phyloP scores from a whole-genome alignment of 2,113 vertebrate species.

The Emydura subglobosa region DNA sequence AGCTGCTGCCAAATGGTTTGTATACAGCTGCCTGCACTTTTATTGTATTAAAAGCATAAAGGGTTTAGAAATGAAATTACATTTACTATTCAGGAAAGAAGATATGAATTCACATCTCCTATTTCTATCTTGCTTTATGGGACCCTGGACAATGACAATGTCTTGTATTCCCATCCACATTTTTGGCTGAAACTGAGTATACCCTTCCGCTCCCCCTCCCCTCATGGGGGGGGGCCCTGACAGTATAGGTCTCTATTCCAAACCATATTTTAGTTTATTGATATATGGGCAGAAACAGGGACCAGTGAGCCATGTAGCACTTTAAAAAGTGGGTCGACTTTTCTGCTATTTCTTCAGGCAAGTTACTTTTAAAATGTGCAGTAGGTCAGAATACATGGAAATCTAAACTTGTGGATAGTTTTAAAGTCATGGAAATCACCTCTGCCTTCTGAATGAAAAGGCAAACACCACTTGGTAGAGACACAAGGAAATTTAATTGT shows the following conservation, averaged over 20 bases:
- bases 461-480: not conserved
- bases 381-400: fast-evolving
- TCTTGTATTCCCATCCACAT: not conserved
- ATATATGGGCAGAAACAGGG: not conserved
- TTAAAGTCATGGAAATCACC: not conserved
- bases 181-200: not conserved
- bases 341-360: not conserved
- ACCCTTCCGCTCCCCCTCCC: too few relatives aligned
- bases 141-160: fast-evolving
- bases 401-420: not conserved
- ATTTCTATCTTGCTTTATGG: fast-evolving
- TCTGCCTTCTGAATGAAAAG: not conserved
- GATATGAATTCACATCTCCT: not conserved
- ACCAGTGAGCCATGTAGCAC: not conserved
- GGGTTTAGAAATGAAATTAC: not conserved
- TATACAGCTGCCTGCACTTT: slow-evolving; percentile 31
- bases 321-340: not conserved
- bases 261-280: not conserved
- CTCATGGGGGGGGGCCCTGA: not conserved
- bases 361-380: not conserved
- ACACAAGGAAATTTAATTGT: not conserved
- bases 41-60: not conserved
- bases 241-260: not conserved
- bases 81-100: not conserved
- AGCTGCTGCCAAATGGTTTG: slow-evolving; percentile 23